Conservation (phyloP, 2,113 vertebrate species). For the Pycnonotus jocosus region DNA sequence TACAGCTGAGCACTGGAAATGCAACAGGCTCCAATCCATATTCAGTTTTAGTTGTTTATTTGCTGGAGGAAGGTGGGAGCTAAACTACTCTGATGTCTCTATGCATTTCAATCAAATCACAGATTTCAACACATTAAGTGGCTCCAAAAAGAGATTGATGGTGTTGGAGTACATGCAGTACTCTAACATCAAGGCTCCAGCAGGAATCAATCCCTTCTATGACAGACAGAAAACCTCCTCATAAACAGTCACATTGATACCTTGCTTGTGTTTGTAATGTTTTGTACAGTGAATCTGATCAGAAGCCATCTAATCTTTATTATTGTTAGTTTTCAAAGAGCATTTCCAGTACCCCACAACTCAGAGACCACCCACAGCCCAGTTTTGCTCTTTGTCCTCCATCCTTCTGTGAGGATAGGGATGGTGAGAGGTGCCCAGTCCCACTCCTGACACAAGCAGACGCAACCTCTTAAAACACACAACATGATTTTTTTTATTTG, state of each 20-base stretch:
- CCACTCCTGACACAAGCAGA: slow-evolving; percentile 14
- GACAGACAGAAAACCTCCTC: not conserved
- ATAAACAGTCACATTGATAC: not conserved
- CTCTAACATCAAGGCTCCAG: not conserved
- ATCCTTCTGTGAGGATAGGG: not conserved
- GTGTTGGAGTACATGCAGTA: not conserved
- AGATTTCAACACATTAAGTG: not conserved
- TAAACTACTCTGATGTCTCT: not conserved
- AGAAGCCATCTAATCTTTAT: not conserved
- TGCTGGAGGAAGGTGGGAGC: not conserved
- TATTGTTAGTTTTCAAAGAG: not conserved
- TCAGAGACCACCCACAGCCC: not conserved
- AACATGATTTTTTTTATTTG: slow-evolving; percentile 79
- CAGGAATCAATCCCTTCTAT: not conserved
- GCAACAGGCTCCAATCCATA: not conserved
- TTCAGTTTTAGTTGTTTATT: not conserved
- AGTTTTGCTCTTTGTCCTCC: not conserved
- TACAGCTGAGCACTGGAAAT: not conserved
- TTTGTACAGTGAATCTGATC: not conserved
- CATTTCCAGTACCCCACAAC: not conserved
- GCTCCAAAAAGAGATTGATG: not conserved
- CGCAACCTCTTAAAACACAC: slow-evolving; percentile 72
- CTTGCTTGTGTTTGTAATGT: not conserved
- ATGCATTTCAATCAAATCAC: not conserved
- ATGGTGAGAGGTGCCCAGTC: not conserved